Evolutionary conservation across 2,888 invertebrate genomes (phyloP).

Genomic region (Erebia ligea): DNA sequence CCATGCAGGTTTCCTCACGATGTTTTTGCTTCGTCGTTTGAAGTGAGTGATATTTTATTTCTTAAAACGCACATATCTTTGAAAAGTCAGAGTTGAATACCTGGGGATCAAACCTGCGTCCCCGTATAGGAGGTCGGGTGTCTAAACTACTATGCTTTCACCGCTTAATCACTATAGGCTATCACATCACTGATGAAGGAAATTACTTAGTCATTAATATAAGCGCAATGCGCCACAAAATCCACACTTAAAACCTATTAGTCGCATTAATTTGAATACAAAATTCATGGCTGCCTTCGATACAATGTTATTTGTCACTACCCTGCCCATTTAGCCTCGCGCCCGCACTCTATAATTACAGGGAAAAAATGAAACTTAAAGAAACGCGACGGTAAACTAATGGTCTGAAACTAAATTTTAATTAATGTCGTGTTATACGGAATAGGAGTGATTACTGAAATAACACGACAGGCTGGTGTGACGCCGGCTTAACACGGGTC

Average conservation of each 20-base stretch:
- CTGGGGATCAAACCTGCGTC: too few relatives aligned
- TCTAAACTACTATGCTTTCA: too few relatives aligned
- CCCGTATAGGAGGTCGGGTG: too few relatives aligned
- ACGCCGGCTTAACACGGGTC: slow-evolving; percentile 51
- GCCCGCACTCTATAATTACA: slow-evolving; percentile 78
- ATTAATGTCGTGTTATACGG: slow-evolving; percentile 82
- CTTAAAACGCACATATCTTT: too few relatives aligned
- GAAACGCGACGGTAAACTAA: slow-evolving; percentile 80
- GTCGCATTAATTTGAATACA: slow-evolving; percentile 79
- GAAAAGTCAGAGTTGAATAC: too few relatives aligned
- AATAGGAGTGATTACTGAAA: slow-evolving; percentile 82
- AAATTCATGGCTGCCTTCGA: slow-evolving; percentile 77
- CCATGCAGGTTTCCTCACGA: too few relatives aligned
- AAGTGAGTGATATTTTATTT: too few relatives aligned
- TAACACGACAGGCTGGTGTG: slow-evolving; percentile 76
- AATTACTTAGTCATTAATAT: slow-evolving; percentile 54
- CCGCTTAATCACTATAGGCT: too few relatives aligned
- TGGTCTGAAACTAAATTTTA: slow-evolving; percentile 84
- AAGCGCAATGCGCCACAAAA: slow-evolving; percentile 55
- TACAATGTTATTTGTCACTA: slow-evolving; percentile 82
- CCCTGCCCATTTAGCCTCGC: slow-evolving; percentile 77
- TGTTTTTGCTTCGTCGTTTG: too few relatives aligned
- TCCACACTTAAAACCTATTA: slow-evolving; percentile 74
- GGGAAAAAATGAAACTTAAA: slow-evolving; percentile 77
- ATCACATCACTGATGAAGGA: slow-evolving; percentile 13